A percentile compares a stretch with the other conserved stretches of the same genome.
Conservation (phyloP, 2,113 vertebrate genomes). For the Catagonus wagneri region DNA sequence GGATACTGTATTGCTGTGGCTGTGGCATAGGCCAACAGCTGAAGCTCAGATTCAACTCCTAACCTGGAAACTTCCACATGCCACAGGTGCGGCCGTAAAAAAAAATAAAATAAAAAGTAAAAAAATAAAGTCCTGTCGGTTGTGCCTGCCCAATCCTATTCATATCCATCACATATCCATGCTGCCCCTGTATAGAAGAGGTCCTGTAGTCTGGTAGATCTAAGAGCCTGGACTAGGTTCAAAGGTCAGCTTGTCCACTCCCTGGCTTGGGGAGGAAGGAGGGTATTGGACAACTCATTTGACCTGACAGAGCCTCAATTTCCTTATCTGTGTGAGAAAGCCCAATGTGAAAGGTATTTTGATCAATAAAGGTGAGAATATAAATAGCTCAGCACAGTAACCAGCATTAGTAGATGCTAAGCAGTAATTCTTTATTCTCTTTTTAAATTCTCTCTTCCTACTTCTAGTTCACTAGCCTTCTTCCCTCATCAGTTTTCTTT, state of each 20-base stretch:
- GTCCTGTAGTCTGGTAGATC: not conserved
- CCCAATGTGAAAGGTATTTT: not conserved
- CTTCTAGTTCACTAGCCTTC: not conserved
- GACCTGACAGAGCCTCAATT: not conserved
- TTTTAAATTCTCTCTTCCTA: not conserved
- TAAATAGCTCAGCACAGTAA: not conserved
- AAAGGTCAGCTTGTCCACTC: not conserved
- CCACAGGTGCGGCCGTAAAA: no score
- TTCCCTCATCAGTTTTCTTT: slow-evolving; percentile 3
- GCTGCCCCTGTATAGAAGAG: not conserved
- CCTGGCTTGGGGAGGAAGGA: not conserved
- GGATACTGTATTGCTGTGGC: no score
- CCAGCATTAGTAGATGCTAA: not conserved
- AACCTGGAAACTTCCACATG: no score
- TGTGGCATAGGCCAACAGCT: no score
- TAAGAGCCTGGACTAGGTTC: not conserved
- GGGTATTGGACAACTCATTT: not conserved
- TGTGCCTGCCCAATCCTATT: not conserved
- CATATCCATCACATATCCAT: not conserved
- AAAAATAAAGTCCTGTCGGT: not conserved
- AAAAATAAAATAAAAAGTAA: no score
- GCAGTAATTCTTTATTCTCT: not conserved
- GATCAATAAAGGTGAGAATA: not conserved
- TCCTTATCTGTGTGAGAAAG: not conserved
- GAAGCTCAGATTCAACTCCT: no score